phyloP scores from a whole-genome alignment of 2,797 vertebrate genomes.

The Urocyon cinereoargenteus region DNA sequence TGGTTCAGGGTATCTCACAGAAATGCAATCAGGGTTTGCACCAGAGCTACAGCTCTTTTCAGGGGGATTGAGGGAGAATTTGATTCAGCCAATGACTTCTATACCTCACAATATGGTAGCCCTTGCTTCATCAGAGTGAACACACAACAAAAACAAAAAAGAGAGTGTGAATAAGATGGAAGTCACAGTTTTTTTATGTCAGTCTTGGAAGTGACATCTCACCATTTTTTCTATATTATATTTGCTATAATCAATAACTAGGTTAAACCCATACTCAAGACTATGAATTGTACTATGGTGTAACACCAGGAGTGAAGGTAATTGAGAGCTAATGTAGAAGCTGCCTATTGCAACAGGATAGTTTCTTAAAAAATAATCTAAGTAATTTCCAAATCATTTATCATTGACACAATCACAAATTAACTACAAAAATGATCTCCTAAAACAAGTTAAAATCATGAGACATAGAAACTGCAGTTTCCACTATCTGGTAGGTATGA shows the following conservation, averaged over 20 bases:
- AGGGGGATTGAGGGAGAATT: background rate
- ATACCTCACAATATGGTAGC: background rate
- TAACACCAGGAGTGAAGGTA: background rate
- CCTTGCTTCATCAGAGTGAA: background rate
- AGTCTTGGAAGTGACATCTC: background rate
- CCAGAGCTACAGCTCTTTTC: background rate
- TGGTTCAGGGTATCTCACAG: background rate
- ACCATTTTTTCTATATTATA: background rate
- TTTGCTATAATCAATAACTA: background rate
- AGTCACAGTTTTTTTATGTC: background rate
- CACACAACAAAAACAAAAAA: background rate
- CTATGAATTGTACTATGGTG: background rate
- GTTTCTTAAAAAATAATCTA: background rate
- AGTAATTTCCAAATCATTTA: background rate
- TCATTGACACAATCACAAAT: background rate
- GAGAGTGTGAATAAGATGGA: background rate
- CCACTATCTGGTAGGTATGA: background rate
- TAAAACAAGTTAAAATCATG: background rate
- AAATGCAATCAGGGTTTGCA: background rate
- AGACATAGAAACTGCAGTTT: background rate
- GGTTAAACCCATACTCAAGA: background rate
- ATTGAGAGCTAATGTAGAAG: background rate
- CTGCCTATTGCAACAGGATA: background rate
- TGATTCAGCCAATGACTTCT: background rate
- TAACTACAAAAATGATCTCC: constrained; percentile 13